Conservation (phyloP, 1,140 invertebrate genomes). For the Tetramorium parvispinum region DNA sequence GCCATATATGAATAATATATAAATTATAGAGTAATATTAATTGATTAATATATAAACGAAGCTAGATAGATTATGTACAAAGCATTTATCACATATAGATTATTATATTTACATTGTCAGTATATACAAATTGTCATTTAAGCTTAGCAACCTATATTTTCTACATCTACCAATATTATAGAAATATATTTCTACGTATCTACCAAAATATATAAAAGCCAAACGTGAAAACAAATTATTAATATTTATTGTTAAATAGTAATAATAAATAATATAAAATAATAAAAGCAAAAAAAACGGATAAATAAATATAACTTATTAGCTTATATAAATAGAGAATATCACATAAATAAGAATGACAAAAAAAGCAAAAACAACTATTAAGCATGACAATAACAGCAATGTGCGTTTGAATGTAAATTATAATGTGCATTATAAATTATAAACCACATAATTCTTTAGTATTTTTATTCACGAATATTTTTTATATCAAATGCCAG, state of each 20-base stretch:
- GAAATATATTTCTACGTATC: not conserved
- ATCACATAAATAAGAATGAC: constrained; percentile 30
- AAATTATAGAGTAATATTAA: not conserved
- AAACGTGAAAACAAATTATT: constrained; percentile 24
- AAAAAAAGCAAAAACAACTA: constrained; percentile 27
- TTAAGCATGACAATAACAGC: constrained; percentile 10
- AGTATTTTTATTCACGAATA: not conserved
- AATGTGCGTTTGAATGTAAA: not conserved
- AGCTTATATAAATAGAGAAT: not conserved
- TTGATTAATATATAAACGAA: not conserved
- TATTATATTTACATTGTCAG: too few relatives aligned
- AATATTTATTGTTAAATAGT: not conserved
- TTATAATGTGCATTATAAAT: constrained; percentile 13
- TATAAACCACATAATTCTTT: constrained; percentile 29
- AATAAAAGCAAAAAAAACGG: constrained; percentile 12
- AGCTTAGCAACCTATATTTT: not conserved
- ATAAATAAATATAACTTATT: not conserved
- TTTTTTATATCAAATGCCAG: not conserved
- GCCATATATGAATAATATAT: too few relatives aligned
- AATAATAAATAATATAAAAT: constrained; percentile 4
- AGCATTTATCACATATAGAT: not conserved
- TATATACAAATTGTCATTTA: not conserved
- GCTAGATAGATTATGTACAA: not conserved
- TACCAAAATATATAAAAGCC: not conserved
- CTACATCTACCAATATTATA: not conserved